A percentile compares a stretch with the other conserved stretches of the same genome.
Conservation (phyloP, 2,113 vertebrate genomes). For the Psittacus erithacus region DNA sequence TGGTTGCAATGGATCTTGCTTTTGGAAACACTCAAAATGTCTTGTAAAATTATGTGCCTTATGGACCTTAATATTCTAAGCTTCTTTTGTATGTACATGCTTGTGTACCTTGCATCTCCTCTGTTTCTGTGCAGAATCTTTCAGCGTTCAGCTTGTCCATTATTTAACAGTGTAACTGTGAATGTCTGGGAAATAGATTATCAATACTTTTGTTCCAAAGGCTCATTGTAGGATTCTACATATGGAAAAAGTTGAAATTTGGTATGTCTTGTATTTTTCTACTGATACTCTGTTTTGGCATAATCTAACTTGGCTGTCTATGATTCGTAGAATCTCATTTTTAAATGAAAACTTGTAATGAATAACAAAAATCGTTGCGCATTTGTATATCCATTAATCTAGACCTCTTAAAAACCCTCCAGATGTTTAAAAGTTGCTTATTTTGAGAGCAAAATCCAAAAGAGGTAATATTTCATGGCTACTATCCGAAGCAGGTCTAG, state of each 20-base stretch:
- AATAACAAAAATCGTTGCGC: neutral
- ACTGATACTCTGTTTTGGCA: neutral
- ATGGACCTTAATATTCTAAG: neutral
- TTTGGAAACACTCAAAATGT: neutral
- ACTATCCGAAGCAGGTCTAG: neutral
- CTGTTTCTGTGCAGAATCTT: neutral
- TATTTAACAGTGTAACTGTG: neutral
- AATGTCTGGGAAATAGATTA: neutral
- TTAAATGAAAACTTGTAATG: neutral
- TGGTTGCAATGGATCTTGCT: neutral
- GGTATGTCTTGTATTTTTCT: neutral
- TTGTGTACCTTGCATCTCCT: neutral
- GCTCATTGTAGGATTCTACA: accelerated
- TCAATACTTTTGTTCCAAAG: neutral
- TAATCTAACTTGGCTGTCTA: neutral
- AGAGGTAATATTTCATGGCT: neutral
- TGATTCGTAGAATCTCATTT: neutral
- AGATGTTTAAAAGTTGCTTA: neutral
- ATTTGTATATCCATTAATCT: neutral
- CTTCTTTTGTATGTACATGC: accelerated
- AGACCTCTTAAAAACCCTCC: neutral
- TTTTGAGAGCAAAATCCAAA: neutral
- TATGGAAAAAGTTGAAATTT: neutral
- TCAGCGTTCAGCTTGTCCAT: neutral
- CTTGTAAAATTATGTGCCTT: neutral